Evolutionary conservation across 2,797 vertebrate species (phyloP).

Genomic region (Dallia pectoralis): DNA sequence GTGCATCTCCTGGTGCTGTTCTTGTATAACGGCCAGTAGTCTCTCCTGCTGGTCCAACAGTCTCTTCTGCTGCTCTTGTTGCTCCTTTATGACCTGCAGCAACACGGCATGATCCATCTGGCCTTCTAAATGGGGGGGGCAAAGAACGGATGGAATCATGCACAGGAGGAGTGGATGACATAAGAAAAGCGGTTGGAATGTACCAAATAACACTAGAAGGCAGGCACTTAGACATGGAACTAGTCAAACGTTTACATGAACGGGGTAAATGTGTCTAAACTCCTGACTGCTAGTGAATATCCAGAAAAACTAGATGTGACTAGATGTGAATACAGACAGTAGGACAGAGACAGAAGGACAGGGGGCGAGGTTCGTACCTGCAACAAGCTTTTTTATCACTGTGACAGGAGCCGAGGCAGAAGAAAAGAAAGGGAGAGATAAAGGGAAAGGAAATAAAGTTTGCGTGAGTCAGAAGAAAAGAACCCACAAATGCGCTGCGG

Average conservation of each 20-base stretch:
- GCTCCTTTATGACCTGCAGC: conserved; percentile 93
- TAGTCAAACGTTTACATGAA: too few relatives aligned
- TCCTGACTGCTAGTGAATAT: not conserved
- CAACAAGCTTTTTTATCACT: conserved; percentile 83
- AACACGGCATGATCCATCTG: conserved; percentile 86
- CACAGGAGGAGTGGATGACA: not conserved
- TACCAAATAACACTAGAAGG: not conserved
- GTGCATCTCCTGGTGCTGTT: conserved; percentile 98
- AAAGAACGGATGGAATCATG: not conserved
- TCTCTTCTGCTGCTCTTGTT: conserved; percentile 95
- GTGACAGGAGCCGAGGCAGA: conserved; percentile 72
- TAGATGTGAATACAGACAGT: conserved; percentile 19
- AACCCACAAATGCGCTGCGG: conserved; percentile 41
- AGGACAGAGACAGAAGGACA: conserved; percentile 31
- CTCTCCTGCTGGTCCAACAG: conserved; percentile 96
- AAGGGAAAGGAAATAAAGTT: conserved; percentile 27
- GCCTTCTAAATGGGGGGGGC: conserved; percentile 73
- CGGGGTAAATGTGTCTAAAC: too few relatives aligned
- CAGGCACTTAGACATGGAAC: too few relatives aligned
- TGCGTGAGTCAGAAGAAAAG: conserved; percentile 17
- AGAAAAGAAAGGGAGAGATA: conserved; percentile 41
- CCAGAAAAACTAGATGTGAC: not conserved
- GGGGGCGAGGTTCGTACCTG: conserved; percentile 73
- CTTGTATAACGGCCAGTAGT: conserved; percentile 90
- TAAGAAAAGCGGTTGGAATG: conserved; percentile 7